phyloP scores from a whole-genome alignment of 2,113 vertebrate genomes.

The Ochotona curzoniae region DNA sequence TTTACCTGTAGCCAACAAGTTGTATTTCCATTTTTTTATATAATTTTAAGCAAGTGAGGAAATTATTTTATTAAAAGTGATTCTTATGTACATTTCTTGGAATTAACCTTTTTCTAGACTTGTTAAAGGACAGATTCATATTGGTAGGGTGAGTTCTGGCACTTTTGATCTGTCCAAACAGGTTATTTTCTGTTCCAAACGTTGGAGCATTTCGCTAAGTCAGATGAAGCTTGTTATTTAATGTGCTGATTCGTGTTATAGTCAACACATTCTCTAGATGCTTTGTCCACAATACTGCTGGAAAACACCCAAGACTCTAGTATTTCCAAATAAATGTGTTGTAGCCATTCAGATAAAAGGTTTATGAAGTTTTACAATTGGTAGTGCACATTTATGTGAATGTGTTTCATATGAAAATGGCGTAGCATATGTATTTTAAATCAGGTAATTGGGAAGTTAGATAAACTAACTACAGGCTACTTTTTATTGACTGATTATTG shows the following conservation, averaged over 20 bases:
- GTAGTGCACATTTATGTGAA: slow-evolving; percentile 15
- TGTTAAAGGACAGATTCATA: slow-evolving; percentile 54
- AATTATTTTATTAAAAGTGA: slow-evolving; percentile 37
- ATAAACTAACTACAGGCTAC: background rate
- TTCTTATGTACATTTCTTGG: background rate
- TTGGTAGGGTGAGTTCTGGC: slow-evolving; percentile 72
- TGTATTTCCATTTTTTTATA: slow-evolving; percentile 46
- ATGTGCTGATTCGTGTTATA: slow-evolving; percentile 70
- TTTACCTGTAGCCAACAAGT: slow-evolving; percentile 29
- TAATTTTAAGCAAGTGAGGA: slow-evolving; percentile 29
- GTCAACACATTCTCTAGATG: slow-evolving; percentile 81
- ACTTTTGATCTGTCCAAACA: slow-evolving; percentile 72
- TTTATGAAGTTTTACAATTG: slow-evolving; percentile 31
- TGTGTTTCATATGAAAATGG: slow-evolving; percentile 34
- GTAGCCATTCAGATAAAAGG: slow-evolving; percentile 31
- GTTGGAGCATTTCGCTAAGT: slow-evolving; percentile 77
- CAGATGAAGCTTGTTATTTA: slow-evolving; percentile 79
- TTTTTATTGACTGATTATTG: slow-evolving; percentile 30
- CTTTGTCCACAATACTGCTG: slow-evolving; percentile 74
- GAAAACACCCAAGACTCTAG: slow-evolving; percentile 70
- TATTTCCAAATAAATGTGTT: slow-evolving; percentile 68
- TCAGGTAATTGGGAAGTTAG: slow-evolving; percentile 38
- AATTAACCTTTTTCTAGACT: slow-evolving; percentile 49
- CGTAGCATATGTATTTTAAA: background rate
- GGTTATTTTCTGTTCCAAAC: slow-evolving; percentile 79